Evolutionary conservation across 1,140 invertebrate species (phyloP).

Genomic region (Diuraphis noxia): DNA sequence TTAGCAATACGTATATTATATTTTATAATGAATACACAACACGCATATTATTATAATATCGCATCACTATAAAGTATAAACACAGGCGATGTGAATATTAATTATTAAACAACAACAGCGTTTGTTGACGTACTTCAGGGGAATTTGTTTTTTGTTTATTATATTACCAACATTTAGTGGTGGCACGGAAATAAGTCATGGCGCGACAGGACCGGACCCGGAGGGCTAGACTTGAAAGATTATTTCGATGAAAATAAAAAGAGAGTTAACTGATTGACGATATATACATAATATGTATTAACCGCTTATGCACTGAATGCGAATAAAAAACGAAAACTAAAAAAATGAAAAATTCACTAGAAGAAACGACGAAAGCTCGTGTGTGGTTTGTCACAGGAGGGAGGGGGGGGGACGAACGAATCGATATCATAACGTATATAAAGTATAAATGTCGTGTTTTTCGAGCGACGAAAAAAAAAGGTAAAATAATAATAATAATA

Average conservation of each 20-base stretch:
- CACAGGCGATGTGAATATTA: background rate
- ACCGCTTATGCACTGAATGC: background rate
- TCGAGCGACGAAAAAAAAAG: background rate
- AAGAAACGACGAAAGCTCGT: background rate
- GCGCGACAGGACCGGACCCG: background rate
- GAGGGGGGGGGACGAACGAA: background rate
- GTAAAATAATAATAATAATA: conserved; percentile 9
- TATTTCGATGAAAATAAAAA: background rate
- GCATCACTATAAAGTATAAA: background rate
- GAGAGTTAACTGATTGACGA: background rate
- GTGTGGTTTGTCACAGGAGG: background rate
- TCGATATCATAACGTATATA: background rate
- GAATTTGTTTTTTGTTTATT: background rate
- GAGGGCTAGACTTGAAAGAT: background rate
- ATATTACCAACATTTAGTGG: background rate
- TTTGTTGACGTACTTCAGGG: background rate
- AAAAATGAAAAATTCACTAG: background rate
- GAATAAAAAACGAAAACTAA: background rate
- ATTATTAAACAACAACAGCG: background rate
- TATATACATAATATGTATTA: background rate
- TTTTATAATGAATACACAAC: background rate
- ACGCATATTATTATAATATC: background rate
- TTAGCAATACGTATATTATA: conserved; percentile 3
- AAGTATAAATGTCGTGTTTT: background rate
- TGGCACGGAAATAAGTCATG: background rate